Conservation (phyloP, 2,797 vertebrate species). For the Pipistrellus pipistrellus region DNA sequence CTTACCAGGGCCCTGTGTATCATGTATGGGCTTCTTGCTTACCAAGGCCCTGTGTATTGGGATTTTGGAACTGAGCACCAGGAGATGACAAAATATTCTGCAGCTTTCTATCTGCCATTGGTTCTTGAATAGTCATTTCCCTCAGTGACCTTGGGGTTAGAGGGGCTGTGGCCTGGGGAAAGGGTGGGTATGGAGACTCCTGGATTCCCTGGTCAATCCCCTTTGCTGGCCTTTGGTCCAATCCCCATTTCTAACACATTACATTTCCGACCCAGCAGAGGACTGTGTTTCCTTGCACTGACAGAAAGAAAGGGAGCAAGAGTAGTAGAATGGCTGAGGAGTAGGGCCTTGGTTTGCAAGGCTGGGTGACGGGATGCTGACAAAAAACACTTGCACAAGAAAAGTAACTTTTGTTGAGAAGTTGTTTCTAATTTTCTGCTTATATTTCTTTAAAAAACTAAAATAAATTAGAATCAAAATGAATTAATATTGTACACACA, state of each 20-base stretch:
- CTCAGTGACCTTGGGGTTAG: neutral
- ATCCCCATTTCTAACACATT: neutral
- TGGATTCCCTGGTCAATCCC: neutral
- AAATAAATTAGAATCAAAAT: slow-evolving; percentile 32
- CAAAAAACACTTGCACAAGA: neutral
- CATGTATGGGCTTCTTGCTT: neutral
- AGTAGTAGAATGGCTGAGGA: neutral
- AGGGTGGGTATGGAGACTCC: neutral
- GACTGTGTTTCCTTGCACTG: neutral
- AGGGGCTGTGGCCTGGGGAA: neutral
- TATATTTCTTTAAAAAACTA: slow-evolving; percentile 34
- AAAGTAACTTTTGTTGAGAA: slow-evolving; percentile 21
- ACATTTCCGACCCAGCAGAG: neutral
- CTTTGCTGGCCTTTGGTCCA: neutral
- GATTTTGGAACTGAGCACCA: neutral
- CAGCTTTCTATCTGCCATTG: neutral
- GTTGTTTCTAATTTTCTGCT: slow-evolving; percentile 27
- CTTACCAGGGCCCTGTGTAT: too few relatives aligned
- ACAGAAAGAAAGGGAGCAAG: neutral
- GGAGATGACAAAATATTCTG: neutral
- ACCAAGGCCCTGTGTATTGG: neutral
- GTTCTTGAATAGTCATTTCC: neutral
- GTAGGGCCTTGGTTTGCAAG: neutral
- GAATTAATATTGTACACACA: neutral
- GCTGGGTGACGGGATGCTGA: neutral